Evolutionary conservation across 2,113 vertebrate genomes (phyloP).

Genomic region (Maccullochella peelii): DNA sequence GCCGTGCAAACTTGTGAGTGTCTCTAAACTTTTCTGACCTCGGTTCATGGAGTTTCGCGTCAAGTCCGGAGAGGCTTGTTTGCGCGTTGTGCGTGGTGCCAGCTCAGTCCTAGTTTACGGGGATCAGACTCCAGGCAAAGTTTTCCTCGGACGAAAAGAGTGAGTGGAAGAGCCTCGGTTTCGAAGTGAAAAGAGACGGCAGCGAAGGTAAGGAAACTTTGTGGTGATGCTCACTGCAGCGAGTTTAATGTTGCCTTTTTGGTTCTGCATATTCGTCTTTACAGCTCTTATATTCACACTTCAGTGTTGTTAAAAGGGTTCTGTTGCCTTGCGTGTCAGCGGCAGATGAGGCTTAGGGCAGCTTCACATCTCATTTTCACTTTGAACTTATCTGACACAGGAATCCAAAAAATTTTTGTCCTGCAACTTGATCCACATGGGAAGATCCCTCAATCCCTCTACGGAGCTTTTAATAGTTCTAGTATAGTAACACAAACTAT

Average conservation of each 20-base stretch:
- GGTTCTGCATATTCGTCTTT: not conserved
- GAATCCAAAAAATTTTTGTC: conserved; percentile 92
- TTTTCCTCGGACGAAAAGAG: conserved; percentile 47
- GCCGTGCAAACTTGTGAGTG: conserved; percentile 49
- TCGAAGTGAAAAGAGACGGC: conserved; percentile 33
- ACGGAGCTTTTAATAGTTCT: conserved; percentile 58
- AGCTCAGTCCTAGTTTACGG: conserved; percentile 46
- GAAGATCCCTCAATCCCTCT: conserved; percentile 89
- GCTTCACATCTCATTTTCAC: conserved; percentile 83
- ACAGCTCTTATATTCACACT: not conserved
- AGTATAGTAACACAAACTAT: not conserved
- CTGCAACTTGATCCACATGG: conserved; percentile 93
- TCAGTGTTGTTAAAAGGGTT: not conserved
- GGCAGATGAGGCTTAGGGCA: conserved; percentile 55
- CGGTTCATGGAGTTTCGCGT: conserved; percentile 71
- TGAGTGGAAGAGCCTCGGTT: conserved; percentile 33
- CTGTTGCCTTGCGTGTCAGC: conserved; percentile 53
- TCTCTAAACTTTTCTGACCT: conserved; percentile 51
- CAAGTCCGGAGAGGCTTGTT: conserved; percentile 49
- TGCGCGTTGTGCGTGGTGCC: conserved; percentile 44
- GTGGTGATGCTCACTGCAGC: conserved; percentile 52
- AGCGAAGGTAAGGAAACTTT: conserved; percentile 66
- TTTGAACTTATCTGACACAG: conserved; percentile 92
- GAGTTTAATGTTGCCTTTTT: not conserved
- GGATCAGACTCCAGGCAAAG: conserved; percentile 48